phyloP scores from a whole-genome alignment of 92 coral and sea anemone species.

The Muricea muricata region DNA sequence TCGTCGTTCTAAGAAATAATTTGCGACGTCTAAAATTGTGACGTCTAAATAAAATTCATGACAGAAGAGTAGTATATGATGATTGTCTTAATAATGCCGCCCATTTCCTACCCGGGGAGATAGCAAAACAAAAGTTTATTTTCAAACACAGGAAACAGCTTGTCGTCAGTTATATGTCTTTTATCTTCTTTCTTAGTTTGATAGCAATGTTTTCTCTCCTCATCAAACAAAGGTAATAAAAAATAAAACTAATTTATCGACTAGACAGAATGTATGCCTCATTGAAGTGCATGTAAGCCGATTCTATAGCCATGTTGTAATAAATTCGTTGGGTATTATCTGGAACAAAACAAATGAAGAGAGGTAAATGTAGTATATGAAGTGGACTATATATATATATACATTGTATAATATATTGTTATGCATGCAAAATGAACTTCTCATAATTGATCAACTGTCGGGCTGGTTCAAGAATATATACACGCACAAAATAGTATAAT shows the following conservation, averaged over 20 bases:
- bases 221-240: conserved; percentile 37
- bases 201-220: conserved; percentile 17
- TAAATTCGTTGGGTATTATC: not conserved
- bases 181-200: conserved; percentile 35
- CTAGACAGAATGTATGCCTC: conserved; percentile 10
- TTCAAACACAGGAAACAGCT: conserved; percentile 42
- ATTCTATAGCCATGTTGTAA: not conserved
- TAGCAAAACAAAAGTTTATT: conserved; percentile 38
- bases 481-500: conserved; percentile 33
- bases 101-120: conserved; percentile 37
- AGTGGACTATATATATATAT: not conserved
- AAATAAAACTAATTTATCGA: conserved; percentile 32
- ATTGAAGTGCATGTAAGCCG: conserved; percentile 10
- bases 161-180: conserved; percentile 33
- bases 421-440: conserved; percentile 94
- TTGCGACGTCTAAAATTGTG: not conserved
- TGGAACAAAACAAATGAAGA: conserved; percentile 6
- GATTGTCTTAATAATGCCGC: conserved; percentile 35
- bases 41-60: not conserved
- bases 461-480: conserved; percentile 46
- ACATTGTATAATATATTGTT: conserved; percentile 84
- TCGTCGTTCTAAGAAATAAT: not conserved
- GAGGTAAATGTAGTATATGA: not conserved
- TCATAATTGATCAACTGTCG: conserved; percentile 99
- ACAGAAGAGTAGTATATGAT: conserved; percentile 7